Percentiles rank a stretch among this genome's conserved stretches.
Conservation (phyloP, 2,797 vertebrate genomes). For the Sebastes cheni region DNA sequence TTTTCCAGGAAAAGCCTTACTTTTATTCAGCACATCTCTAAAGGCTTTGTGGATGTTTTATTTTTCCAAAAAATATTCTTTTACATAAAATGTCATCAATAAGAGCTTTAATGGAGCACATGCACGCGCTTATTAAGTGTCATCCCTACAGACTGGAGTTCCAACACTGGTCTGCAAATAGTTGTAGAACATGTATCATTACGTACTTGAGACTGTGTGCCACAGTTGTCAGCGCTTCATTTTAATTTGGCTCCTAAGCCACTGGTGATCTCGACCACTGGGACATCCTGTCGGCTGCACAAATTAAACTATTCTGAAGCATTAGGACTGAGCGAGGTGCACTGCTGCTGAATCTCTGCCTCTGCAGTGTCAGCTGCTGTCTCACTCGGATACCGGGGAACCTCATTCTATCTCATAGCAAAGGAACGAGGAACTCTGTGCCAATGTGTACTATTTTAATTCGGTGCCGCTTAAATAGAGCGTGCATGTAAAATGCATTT, state of each 20-base stretch:
- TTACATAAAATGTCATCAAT: too few relatives aligned
- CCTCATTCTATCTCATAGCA: conserved; percentile 56
- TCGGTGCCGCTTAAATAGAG: conserved; percentile 27
- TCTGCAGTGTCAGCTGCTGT: conserved; percentile 73
- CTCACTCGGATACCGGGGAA: conserved; percentile 47
- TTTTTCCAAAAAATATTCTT: too few relatives aligned
- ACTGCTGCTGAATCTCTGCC: conserved; percentile 55
- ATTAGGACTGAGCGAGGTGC: conserved; percentile 53
- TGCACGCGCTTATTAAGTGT: conserved; percentile 28
- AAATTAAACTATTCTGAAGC: conserved; percentile 75
- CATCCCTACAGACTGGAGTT: conserved; percentile 38
- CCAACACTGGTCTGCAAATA: conserved; percentile 53
- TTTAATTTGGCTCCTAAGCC: conserved; percentile 77
- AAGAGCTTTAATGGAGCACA: conserved; percentile 17
- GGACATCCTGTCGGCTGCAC: conserved; percentile 75
- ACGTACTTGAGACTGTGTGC: conserved; percentile 60
- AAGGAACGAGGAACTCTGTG: background rate
- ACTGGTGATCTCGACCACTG: conserved; percentile 66
- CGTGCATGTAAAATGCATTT: conserved; percentile 22
- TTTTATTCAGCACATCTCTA: too few relatives aligned
- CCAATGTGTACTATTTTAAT: conserved; percentile 32
- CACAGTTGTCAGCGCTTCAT: conserved; percentile 76
- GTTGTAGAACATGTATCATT: conserved; percentile 66
- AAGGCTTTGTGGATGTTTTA: too few relatives aligned
- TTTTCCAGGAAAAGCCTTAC: too few relatives aligned